Base-by-base conservation (phyloP, 2,888 invertebrate species). In the Capitulum mitella region DNA sequence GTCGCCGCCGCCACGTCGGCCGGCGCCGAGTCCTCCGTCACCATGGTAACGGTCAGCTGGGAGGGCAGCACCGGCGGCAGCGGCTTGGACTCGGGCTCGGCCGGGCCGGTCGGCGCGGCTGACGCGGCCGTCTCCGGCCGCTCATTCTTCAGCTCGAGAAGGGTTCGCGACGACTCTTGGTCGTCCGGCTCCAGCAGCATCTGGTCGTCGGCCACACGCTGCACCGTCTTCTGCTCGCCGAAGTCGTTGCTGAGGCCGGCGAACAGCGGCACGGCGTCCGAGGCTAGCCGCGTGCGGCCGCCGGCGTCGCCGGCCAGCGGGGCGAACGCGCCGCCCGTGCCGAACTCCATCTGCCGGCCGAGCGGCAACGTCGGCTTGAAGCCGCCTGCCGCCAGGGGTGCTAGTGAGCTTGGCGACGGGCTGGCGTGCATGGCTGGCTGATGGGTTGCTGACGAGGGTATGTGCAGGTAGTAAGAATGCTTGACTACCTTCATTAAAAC, bases 231-330 rank as follows among this genome's bases (percentile, higher is more conserved):
- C 22, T 64, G 64, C 34, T 64, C 64, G 34, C 64, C 64, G 64
- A 64, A 64, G 64, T 64, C 64, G 64, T 64, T 64, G 64, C 64
- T 64, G 37, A 64, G 64, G 3, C 64, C 64, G 64, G 64, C 64
- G 64, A 64, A 64, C 34, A 64, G 64, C 5, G 64, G 64, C 34
- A 64, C 64, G 64, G 64, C 64, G 64, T 64, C 64, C 3, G 64
- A 64, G 1, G 64, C 34, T 5, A 64, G 34, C 6, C 64, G 34
- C n/a, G n/a, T n/a, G 37, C 64, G 64, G 2, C 19, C 6, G 19
- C 37, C 64, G 34, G n/a, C 34, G 37, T 64, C n/a, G n/a, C n/a
- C n/a, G n/a, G n/a, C 64, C 64, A 64, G 64, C 0, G 64, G n/a
- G 19, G 34, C 19, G 64, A 64, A 64, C 29, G 61, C 29, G 37